These are phyloP conservation scores for Drosophila varians DNA, from an alignment of 1,140 invertebrate genomes.

Conservation along the genomic window DNA sequence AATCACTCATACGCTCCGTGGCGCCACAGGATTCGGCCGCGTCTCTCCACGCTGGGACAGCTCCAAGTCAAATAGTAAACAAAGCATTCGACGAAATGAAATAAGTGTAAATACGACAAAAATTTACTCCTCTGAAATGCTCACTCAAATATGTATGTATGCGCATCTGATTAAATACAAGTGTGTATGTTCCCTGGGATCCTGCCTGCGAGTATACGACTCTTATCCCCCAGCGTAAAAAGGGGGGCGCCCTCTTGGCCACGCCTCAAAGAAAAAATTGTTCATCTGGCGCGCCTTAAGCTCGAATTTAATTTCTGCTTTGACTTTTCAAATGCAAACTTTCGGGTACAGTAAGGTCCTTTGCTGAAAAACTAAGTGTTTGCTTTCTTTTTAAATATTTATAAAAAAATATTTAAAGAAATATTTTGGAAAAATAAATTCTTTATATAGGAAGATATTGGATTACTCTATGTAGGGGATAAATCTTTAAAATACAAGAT, in stretches of 20 bases:
- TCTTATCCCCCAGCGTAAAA: slow-evolving; percentile 43
- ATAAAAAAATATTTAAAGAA: neutral
- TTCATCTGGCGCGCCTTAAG: slow-evolving; percentile 66
- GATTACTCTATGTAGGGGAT: too few species aligned
- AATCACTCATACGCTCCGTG: slow-evolving; percentile 78
- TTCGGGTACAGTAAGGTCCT: slow-evolving; percentile 4
- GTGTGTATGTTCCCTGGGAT: slow-evolving; percentile 30
- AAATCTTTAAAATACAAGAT: neutral
- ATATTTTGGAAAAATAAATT: too few species aligned
- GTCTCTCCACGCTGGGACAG: too few species aligned
- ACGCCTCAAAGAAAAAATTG: slow-evolving; percentile 12
- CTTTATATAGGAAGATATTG: too few species aligned
- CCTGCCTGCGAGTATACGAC: slow-evolving; percentile 28
- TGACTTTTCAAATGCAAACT: slow-evolving; percentile 57
- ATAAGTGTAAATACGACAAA: slow-evolving; percentile 73
- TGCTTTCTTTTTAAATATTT: neutral
- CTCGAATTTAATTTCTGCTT: slow-evolving; percentile 74
- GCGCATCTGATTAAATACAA: slow-evolving; percentile 77
- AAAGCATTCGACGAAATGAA: slow-evolving; percentile 69
- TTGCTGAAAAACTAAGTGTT: neutral
- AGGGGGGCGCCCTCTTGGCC: slow-evolving; percentile 15
- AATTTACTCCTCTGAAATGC: slow-evolving; percentile 49
- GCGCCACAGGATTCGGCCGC: too few species aligned
- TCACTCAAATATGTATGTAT: slow-evolving; percentile 75
- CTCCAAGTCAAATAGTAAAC: slow-evolving; percentile 46